A percentile compares a stretch with the other conserved stretches of the same genome.
Evolutionary conservation across 1,140 invertebrate species (phyloP).

Genomic region (Gryon sp.): DNA sequence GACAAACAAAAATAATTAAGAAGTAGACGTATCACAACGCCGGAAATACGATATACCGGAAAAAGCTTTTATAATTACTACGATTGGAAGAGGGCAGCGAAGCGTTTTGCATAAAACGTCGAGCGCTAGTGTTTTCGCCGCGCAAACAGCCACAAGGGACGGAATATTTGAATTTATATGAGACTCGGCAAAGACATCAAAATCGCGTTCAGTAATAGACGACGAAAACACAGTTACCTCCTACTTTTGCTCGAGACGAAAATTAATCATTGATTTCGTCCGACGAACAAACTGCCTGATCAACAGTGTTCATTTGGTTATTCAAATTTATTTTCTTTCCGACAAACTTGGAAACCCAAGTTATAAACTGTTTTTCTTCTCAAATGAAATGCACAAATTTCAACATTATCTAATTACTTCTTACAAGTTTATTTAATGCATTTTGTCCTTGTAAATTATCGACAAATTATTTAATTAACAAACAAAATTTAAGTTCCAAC

Average conservation of each 20-base stretch:
- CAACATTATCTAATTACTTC: no score
- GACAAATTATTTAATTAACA: no score
- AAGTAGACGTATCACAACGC: slow-evolving; percentile 7
- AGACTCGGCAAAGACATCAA: slow-evolving; percentile 18
- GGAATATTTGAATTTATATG: slow-evolving; percentile 52
- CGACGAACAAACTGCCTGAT: no score
- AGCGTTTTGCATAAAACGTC: slow-evolving; percentile 48
- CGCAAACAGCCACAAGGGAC: slow-evolving; percentile 28
- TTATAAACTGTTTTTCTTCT: no score
- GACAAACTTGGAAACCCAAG: no score
- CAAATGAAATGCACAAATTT: no score
- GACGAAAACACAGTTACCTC: slow-evolving; percentile 13
- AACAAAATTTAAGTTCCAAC: no score
- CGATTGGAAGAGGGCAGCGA: slow-evolving; percentile 15
- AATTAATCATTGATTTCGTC: no score
- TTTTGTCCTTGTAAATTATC: no score
- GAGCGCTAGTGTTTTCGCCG: slow-evolving; percentile 27
- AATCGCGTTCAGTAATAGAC: slow-evolving; percentile 26
- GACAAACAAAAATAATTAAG: slow-evolving; percentile 34
- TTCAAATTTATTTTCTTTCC: no score
- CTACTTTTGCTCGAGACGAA: background rate
- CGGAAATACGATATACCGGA: background rate
- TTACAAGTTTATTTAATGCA: no score
- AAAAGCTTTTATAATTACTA: slow-evolving; percentile 37
- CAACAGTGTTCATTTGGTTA: no score